phyloP scores from a whole-genome alignment of 1,140 invertebrate genomes.

The Amyelois transitella region DNA sequence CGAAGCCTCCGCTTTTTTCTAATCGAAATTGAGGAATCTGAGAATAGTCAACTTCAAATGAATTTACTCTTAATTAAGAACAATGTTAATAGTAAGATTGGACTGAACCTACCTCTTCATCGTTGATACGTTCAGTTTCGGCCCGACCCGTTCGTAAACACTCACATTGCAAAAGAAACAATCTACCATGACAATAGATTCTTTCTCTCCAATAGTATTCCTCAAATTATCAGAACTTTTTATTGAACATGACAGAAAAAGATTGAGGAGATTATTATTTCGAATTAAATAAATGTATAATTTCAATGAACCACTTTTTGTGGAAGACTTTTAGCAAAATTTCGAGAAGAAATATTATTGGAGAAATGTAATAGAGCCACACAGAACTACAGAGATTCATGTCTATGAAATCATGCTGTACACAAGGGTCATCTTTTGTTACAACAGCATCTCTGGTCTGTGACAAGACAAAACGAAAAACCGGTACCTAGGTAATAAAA shows the following conservation, averaged over 20 bases:
- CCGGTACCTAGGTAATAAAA: background rate
- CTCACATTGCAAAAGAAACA: constrained; percentile 70
- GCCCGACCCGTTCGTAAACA: constrained; percentile 54
- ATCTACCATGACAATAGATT: constrained; percentile 74
- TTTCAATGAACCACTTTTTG: no score
- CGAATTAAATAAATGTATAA: no score
- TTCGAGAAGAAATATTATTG: constrained; percentile 52
- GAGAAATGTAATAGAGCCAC: constrained; percentile 24
- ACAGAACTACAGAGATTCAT: background rate
- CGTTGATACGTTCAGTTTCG: constrained; percentile 61
- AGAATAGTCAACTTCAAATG: constrained; percentile 15
- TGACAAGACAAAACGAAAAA: background rate
- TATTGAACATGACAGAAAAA: no score
- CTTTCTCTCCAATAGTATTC: constrained; percentile 67
- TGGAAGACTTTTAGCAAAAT: no score
- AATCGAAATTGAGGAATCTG: constrained; percentile 66
- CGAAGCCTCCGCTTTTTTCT: constrained; percentile 59
- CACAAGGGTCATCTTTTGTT: background rate
- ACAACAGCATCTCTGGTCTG: background rate
- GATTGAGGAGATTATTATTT: no score
- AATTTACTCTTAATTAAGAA: constrained; percentile 27
- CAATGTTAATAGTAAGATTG: constrained; percentile 30
- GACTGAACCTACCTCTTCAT: constrained; percentile 67
- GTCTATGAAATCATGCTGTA: constrained; percentile 12
- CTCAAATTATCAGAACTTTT: constrained; percentile 16